phyloP scores from a whole-genome alignment of 2,888 invertebrate species.

The Ochlodes sylvanus region DNA sequence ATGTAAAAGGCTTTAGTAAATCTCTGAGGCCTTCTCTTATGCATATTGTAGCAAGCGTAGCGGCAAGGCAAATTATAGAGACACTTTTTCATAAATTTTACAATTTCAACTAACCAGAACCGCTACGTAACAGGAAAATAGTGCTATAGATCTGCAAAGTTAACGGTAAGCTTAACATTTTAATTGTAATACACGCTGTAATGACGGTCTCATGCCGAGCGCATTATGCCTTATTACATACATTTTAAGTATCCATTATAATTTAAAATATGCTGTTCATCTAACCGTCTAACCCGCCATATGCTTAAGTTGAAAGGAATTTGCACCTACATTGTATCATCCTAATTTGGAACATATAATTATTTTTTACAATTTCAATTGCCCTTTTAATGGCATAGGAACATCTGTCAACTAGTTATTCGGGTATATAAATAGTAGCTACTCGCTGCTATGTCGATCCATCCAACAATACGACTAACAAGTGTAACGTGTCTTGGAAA shows the following conservation, averaged over 20 bases:
- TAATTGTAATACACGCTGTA: slow-evolving; percentile 27
- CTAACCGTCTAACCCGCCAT: slow-evolving; percentile 15
- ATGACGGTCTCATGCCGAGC: slow-evolving; percentile 19
- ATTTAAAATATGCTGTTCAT: slow-evolving; percentile 30
- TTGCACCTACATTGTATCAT: slow-evolving; percentile 29
- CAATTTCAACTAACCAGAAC: slow-evolving; percentile 30
- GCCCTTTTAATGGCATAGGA: slow-evolving; percentile 29
- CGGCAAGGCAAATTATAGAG: slow-evolving; percentile 25
- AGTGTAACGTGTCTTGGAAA: slow-evolving; percentile 16
- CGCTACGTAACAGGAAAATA: slow-evolving; percentile 32
- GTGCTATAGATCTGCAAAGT: slow-evolving; percentile 27
- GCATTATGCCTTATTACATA: slow-evolving; percentile 30
- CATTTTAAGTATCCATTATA: slow-evolving; percentile 27
- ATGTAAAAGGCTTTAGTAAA: slow-evolving; percentile 30
- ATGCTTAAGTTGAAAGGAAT: slow-evolving; percentile 30
- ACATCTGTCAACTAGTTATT: slow-evolving; percentile 26
- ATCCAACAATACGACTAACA: slow-evolving; percentile 5
- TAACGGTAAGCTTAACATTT: slow-evolving; percentile 34
- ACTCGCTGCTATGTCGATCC: slow-evolving; percentile 3
- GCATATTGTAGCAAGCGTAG: background rate
- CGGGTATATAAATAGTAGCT: slow-evolving; percentile 29
- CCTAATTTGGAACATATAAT: slow-evolving; percentile 33
- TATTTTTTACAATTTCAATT: slow-evolving; percentile 26
- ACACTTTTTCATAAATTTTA: slow-evolving; percentile 22
- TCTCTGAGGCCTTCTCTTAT: slow-evolving; percentile 6